Conservation (phyloP, 2,113 vertebrate species). For the Peromyscus maniculatus region DNA sequence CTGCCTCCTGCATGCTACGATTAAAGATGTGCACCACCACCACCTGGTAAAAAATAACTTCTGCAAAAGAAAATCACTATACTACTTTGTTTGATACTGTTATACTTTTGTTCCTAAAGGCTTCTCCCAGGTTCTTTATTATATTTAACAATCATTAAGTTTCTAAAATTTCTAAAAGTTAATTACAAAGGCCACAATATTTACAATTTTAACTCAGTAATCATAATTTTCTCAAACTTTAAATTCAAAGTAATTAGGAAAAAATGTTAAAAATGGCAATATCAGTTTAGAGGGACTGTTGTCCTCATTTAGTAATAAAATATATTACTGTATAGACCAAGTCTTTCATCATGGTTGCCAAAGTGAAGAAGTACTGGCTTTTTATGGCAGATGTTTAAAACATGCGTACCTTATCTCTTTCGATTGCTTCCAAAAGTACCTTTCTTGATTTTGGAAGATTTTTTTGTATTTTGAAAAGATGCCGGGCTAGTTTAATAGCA, state of each 20-base stretch:
- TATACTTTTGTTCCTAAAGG: not conserved
- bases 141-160: constrained; percentile 14
- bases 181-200: not conserved
- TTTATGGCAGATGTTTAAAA: constrained; percentile 40
- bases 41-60: not conserved
- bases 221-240: constrained; percentile 34
- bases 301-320: constrained; percentile 87
- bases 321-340: constrained; percentile 77
- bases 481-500: constrained; percentile 95
- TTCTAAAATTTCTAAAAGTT: constrained; percentile 28
- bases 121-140: not conserved
- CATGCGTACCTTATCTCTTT: constrained; percentile 94
- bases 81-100: not conserved
- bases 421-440: constrained; percentile 96
- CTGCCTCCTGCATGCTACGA: not conserved
- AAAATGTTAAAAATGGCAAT: constrained; percentile 82
- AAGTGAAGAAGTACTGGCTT: not conserved
- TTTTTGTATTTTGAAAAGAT: constrained; percentile 96
- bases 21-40: not conserved
- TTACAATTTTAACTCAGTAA: constrained; percentile 31
- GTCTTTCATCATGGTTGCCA: constrained; percentile 89
- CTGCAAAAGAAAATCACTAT: not conserved
- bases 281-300: constrained; percentile 92
- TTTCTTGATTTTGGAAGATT: constrained; percentile 95
- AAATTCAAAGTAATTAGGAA: constrained; percentile 28